phyloP scores from a whole-genome alignment of 92 coral and sea anemone genomes.

The Diadumene lineata region DNA sequence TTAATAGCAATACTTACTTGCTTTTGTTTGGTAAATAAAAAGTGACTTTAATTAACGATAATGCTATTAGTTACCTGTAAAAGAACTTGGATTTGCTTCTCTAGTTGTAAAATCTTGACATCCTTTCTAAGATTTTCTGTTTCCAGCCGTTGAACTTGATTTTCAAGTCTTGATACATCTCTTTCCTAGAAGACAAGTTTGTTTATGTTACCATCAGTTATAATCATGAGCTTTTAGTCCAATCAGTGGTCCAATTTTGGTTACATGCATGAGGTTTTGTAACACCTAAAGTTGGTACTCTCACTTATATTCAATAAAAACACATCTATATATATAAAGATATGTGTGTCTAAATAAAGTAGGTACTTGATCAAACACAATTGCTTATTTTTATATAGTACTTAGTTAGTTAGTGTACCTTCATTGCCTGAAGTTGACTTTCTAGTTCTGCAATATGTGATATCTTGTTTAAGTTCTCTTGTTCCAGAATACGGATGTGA shows the following conservation, averaged over 20 bases:
- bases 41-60: too few relatives aligned
- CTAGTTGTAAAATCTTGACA: constrained; percentile 73
- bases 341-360: too few relatives aligned
- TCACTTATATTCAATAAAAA: too few relatives aligned
- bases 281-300: too few relatives aligned
- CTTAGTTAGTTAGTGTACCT: constrained; percentile 37
- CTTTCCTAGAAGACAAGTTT: constrained; percentile 37
- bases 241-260: too few relatives aligned
- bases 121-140: constrained; percentile 82
- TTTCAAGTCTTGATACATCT: constrained; percentile 57
- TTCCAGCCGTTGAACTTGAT: constrained; percentile 77
- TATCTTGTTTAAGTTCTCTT: constrained; percentile 82
- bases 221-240: too few relatives aligned
- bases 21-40: too few relatives aligned
- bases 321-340: too few relatives aligned
- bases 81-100: constrained; percentile 62
- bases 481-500: constrained; percentile 80
- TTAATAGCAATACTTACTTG: too few relatives aligned
- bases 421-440: constrained; percentile 70
- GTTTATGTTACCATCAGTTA: not conserved
- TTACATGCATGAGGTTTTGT: too few relatives aligned
- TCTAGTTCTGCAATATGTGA: constrained; percentile 91
- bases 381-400: not conserved
- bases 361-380: too few relatives aligned
- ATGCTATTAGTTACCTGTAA: too few relatives aligned